These are phyloP conservation scores for Eristalinus aeneus DNA, from an alignment of 2,888 invertebrate genomes.

Conservation along the genomic window DNA sequence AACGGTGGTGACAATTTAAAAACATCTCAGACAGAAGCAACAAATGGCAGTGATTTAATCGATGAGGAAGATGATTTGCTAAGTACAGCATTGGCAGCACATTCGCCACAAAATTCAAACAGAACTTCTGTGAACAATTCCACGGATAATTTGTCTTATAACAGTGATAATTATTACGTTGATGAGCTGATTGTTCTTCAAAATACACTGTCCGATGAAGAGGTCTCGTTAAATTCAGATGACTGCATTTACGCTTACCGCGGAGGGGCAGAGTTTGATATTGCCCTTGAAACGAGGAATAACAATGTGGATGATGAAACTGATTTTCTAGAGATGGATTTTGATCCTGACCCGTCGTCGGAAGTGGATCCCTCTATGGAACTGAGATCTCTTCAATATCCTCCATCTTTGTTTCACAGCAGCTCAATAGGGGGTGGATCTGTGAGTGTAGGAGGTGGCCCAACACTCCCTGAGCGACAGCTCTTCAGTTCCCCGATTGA, in stretches of 20 bases:
- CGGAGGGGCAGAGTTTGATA: conserved; percentile 78
- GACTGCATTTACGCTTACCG: conserved; percentile 80
- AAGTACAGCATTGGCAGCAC: conserved; percentile 45
- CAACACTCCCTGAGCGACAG: conserved; percentile 73
- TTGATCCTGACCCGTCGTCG: conserved; percentile 80
- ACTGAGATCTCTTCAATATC: conserved; percentile 42
- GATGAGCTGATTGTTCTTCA: conserved; percentile 78
- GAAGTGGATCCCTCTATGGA: conserved; percentile 77
- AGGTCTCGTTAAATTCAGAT: conserved; percentile 79
- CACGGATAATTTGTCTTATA: conserved; percentile 79
- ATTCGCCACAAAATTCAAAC: conserved; percentile 74
- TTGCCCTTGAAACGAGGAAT: conserved; percentile 74
- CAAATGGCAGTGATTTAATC: conserved; percentile 45
- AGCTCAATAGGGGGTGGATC: conserved; percentile 36
- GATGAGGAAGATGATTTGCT: conserved; percentile 58
- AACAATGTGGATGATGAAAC: conserved; percentile 78
- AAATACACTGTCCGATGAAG: conserved; percentile 75
- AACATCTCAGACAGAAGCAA: conserved; percentile 36
- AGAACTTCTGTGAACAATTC: conserved; percentile 79
- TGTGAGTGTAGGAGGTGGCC: conserved; percentile 18
- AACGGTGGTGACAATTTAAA: neutral
- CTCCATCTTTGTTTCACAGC: conserved; percentile 72
- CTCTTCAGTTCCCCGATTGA: conserved; percentile 78
- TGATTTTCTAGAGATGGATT: conserved; percentile 81
- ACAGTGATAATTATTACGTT: conserved; percentile 79